Evolutionary conservation across 35 echinoderm and acorn worm species (phyloP).

Genomic region (Holothuria glaberrima): DNA sequence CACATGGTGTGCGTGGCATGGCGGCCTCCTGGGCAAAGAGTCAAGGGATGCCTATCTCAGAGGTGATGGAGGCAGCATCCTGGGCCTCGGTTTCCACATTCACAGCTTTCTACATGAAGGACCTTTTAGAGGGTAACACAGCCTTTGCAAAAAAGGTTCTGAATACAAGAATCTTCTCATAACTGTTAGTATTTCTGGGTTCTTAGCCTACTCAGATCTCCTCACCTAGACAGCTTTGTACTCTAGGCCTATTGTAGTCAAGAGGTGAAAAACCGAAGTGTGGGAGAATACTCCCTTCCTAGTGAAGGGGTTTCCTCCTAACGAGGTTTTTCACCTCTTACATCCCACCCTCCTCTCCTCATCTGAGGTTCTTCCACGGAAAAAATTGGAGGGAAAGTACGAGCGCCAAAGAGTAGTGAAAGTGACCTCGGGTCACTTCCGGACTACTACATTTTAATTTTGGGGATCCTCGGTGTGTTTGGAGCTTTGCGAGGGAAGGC

Average conservation of each 20-base stretch:
- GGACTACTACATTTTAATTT: too few species aligned
- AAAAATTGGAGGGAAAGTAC: background rate
- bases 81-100: background rate
- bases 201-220: background rate
- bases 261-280: too few species aligned
- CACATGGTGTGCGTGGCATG: background rate
- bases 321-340: too few species aligned
- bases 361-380: constrained; percentile 10
- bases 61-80: too few species aligned
- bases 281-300: too few species aligned
- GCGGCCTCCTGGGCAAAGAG: too few species aligned
- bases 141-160: constrained; percentile 13
- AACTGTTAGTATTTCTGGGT: background rate
- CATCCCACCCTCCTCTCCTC: constrained; percentile 1
- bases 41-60: too few species aligned
- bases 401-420: too few species aligned
- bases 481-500: background rate
- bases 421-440: too few species aligned
- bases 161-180: background rate
- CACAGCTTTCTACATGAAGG: background rate
- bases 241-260: constrained; percentile 18
- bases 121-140: background rate
- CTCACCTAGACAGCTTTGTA: constrained; percentile 4
- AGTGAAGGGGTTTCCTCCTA: too few species aligned
- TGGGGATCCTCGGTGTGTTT: too few species aligned